Evolutionary conservation across 2,113 vertebrate species (phyloP), one percentile per base, ranked within the genome.

Genomic region (Ceuthmochares aereus): DNA sequence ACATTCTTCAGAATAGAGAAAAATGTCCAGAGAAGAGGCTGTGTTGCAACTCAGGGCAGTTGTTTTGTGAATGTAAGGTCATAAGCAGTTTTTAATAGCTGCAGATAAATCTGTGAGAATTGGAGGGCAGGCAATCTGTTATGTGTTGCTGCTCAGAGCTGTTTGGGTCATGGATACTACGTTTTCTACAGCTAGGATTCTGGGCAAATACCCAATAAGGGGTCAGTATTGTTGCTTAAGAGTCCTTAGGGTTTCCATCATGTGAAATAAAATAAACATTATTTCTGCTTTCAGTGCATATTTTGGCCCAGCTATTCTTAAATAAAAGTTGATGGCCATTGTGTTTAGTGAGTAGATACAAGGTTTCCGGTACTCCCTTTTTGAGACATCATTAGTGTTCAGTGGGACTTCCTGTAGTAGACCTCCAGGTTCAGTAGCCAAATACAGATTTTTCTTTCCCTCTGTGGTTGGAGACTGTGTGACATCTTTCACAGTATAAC

Each of bases 401-500:
- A 62, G 15, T 67, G 56, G 29, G 26, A 47, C 74, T 92, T 89
- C 45, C 23, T 83, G 22, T 63, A 84, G 54, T 19, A 83, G 56
- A 87, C 36, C 58, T 87, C 10, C 30, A 54, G 56, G 49, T 25
- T 76, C 29, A 25, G 52, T 83, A 93, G 69, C 18, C 34, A 94
- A 84, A 82, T 74, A 37, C 25, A 78, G 59, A 0, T 58, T 67
- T 91, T 94, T 78, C 27, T 72, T 73, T 25, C 10, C 4, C 36
- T 54, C 32, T 0, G 0, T 60, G 55, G 12, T 10, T 73, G 22
- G 30, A 52, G 55, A 4, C 0, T 62, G 6, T 51, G 15, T 90
- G 73, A 40, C 12, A 32, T 42, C 23, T 84, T 96, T 89, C 32
- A 64, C 12, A 2, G 30, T 66, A 7, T 60, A 52, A 34, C 49